Base-by-base conservation (phyloP, 2,113 vertebrate species). In the Drymodes brunneopygia region DNA sequence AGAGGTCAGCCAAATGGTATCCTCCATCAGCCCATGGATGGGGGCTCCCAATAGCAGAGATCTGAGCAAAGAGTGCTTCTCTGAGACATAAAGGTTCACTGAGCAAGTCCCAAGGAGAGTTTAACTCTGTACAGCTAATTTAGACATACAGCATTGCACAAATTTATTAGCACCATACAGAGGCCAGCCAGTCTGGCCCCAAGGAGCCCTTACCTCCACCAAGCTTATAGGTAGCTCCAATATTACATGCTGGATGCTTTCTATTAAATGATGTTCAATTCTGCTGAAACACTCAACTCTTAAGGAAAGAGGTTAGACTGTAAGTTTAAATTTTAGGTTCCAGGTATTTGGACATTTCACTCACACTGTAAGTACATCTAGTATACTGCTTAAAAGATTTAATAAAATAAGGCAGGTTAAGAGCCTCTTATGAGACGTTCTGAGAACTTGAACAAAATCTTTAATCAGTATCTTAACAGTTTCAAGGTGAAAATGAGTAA, bases 81-180 rank as follows among this genome's bases (percentile, higher is more conserved):
- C 40, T 0, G 6, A 33, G 21, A 56, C 17, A 51, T 20, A 62
- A 21, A 56, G 2, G 3, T 73, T 87, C 44, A 17, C 23, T 45
- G 28, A 31, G 5, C 9, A 47, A 9, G 21, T 47, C 40, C 12
- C 36, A 58, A 1, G 9, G 38, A 54, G n/a, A 25, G 15, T 54
- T 38, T 38, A 21, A 62, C 3, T 36, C 78, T 51, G 47, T 33
- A 50, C 10, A n/a, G 11, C 5, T 70, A n/a, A 40, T 70, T 85
- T 36, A 60, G 38, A 33, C 12, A 56, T 1, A 3, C 44, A 33
- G 10, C 1, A 2, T 25, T 12, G 7, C 25, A 14, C 3, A 6
- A 7, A 4, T 78, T 40, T 71, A 6, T 74, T 64, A 57, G 24
- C 7, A 33, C 3, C 15, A 23, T 5, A 15, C 7, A 74, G 18